Evolutionary conservation across 2,888 invertebrate genomes (phyloP), one percentile per base, ranked within the genome.

Genomic region (Limnephilus auricula): DNA sequence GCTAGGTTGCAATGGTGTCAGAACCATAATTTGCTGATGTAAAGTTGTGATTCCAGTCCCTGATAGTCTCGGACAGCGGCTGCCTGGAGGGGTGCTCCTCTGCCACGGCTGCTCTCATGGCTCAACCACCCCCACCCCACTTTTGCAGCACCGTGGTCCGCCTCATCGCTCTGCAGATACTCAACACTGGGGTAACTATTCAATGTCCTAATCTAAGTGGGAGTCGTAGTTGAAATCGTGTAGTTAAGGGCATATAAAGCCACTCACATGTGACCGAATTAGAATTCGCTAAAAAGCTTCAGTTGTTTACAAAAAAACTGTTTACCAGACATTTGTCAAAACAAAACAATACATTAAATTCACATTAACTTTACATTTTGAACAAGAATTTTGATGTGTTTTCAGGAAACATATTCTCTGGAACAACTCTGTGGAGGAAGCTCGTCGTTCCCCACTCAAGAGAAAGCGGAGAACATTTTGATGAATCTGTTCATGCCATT

Each of bases 91-190:
- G 98, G 93, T 96, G 98, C 32, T 98, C 98, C 45, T 98, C 98
- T 65, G 98, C 98, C 31, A 98, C 98, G 0, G 98, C 98, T 30
- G 98, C 98, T 18, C 95, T 98, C 37, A 98, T 99, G 97, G 98
- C 98, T 91, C 98, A 98, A 95, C 98, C 98, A 92, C 99, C 99
- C 2, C 99, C 99, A 65, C 97, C 98, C 89, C 98, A 98, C 94
- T 99, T 99, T 95, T 99, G 99, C 94, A 98, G 99, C 50, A 99
- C 99, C 85, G 99, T 99, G n/a, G 98, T 99, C 83, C 96, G 99
- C 93, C 96, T 99, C 84, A 98, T 99, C 91, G 99, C 99, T 1
- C 96, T 99, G 93, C 99, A 99, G 95, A 98, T 99, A 94, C 97
- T 99, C 93, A 99, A 99, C 90, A 97, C 99, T 32, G 99, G 99